These are phyloP conservation scores for Xiphophorus couchianus DNA, from an alignment of 2,113 vertebrate genomes.

Conservation along the genomic window DNA sequence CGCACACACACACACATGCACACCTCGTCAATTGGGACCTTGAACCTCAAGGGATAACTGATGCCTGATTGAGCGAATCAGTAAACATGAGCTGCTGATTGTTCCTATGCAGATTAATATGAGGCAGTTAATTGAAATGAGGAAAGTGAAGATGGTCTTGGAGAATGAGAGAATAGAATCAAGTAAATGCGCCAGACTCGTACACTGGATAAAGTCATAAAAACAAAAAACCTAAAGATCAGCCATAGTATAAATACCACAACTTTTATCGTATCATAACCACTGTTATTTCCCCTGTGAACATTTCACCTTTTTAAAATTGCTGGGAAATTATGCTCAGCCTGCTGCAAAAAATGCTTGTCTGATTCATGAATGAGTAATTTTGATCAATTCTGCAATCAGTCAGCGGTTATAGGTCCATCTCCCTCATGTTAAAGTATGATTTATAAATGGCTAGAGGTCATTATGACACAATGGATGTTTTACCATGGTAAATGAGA, in stretches of 20 bases:
- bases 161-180: background rate
- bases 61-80: constrained; percentile 76
- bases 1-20: constrained; percentile 22
- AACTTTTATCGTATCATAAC: constrained; percentile 36
- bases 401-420: constrained; percentile 58
- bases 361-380: constrained; percentile 69
- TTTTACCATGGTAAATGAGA: constrained; percentile 75
- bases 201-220: constrained; percentile 17
- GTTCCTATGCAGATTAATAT: constrained; percentile 73
- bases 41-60: constrained; percentile 64
- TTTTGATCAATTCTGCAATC: constrained; percentile 75
- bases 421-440: constrained; percentile 71
- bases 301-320: constrained; percentile 47
- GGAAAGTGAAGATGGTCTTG: constrained; percentile 5
- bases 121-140: constrained; percentile 24
- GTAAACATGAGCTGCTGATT: constrained; percentile 79
- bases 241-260: constrained; percentile 30
- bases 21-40: constrained; percentile 43
- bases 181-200: background rate
- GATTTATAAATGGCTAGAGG: constrained; percentile 77
- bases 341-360: background rate
- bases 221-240: constrained; percentile 20
- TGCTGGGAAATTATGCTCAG: constrained; percentile 13
- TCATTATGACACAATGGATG: constrained; percentile 64
- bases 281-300: constrained; percentile 31